phyloP scores from a whole-genome alignment of 2,797 vertebrate species.

The Rhodeus uyekii region DNA sequence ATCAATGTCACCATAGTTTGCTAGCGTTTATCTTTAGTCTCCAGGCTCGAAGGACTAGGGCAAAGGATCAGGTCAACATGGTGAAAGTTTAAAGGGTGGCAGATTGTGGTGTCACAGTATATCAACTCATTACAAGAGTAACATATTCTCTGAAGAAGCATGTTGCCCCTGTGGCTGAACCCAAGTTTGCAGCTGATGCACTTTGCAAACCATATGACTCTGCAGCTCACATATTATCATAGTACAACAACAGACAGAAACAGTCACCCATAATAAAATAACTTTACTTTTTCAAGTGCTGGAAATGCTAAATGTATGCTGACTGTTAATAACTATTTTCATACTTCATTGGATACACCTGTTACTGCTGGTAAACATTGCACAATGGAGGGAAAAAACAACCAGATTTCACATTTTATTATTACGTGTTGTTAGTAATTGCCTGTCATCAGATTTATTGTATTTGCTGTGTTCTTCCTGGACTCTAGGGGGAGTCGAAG shows the following conservation, averaged over 20 bases:
- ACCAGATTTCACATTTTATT: no score
- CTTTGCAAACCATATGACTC: background rate
- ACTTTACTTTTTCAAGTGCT: background rate
- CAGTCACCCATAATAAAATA: background rate
- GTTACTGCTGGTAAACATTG: no score
- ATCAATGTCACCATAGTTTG: conserved; percentile 11
- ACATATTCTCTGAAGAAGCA: conserved; percentile 7
- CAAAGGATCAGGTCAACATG: conserved; percentile 10
- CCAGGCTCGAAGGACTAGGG: background rate
- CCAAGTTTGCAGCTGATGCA: conserved; percentile 20
- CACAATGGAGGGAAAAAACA: no score
- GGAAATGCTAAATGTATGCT: background rate
- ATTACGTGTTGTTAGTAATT: no score
- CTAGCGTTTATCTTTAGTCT: background rate
- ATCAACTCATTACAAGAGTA: conserved; percentile 31
- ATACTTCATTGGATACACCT: no score
- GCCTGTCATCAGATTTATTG: no score
- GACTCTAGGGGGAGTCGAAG: no score
- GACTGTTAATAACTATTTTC: background rate
- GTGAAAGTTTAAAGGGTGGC: conserved; percentile 9
- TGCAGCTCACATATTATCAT: background rate
- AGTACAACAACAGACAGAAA: background rate
- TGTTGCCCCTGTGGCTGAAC: conserved; percentile 5
- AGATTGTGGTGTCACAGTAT: conserved; percentile 40
- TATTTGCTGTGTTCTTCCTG: no score